Percentiles rank a stretch among this genome's conserved stretches.
Evolutionary conservation across 2,113 vertebrate species (phyloP).

Genomic region (Probosciger aterrimus): DNA sequence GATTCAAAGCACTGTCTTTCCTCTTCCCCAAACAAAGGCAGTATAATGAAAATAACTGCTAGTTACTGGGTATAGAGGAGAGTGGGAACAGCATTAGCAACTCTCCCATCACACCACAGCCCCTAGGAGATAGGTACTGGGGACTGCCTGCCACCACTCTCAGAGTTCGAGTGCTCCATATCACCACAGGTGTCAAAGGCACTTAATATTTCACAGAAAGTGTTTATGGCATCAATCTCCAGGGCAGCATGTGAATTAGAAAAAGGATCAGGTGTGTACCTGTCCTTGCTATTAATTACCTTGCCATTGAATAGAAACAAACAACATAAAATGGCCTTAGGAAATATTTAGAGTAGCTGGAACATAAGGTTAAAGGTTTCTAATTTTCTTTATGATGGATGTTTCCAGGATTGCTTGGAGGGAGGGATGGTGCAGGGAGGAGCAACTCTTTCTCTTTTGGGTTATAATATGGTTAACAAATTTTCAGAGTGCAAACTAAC

Average conservation of each 20-base stretch:
- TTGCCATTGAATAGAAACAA: neutral
- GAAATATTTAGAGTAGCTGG: conserved; percentile 8
- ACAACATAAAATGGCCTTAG: conserved; percentile 15
- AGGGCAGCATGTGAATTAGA: neutral
- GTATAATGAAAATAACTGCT: neutral
- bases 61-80: neutral
- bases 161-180: fast-evolving
- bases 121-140: neutral
- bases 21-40: neutral
- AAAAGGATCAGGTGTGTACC: neutral
- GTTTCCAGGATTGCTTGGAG: neutral
- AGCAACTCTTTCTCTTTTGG: neutral
- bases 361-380: conserved; percentile 36
- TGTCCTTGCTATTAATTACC: conserved; percentile 49
- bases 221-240: neutral
- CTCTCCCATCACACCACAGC: neutral
- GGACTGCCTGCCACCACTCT: neutral
- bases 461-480: neutral
- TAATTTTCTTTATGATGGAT: neutral
- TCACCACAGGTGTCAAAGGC: neutral
- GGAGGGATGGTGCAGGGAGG: neutral
- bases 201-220: neutral
- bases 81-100: neutral
- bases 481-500: neutral
- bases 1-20: neutral